Conservation (phyloP, 2,888 invertebrate species). For the Vesta saturnalis region DNA sequence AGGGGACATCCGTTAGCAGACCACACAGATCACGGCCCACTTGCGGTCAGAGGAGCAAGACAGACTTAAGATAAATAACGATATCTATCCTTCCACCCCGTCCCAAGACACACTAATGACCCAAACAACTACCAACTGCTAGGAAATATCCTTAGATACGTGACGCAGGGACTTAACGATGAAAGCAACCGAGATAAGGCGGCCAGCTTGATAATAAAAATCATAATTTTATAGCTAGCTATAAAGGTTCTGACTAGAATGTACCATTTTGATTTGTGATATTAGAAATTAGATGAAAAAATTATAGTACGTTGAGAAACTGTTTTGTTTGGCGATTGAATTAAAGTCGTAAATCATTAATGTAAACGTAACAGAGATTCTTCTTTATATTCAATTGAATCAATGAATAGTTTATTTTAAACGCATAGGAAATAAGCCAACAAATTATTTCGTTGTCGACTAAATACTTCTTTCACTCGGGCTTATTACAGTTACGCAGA, state of each 20-base stretch:
- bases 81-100: slow-evolving; percentile 59
- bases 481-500: slow-evolving; percentile 36
- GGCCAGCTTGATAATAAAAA: slow-evolving; percentile 47
- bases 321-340: neutral
- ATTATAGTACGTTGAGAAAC: slow-evolving; percentile 25
- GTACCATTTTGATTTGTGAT: slow-evolving; percentile 32
- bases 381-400: neutral
- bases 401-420: slow-evolving; percentile 18
- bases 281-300: slow-evolving; percentile 29
- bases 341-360: slow-evolving; percentile 1
- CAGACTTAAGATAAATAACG: slow-evolving; percentile 63
- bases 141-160: slow-evolving; percentile 54
- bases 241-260: slow-evolving; percentile 36
- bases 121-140: slow-evolving; percentile 59
- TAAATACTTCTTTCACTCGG: slow-evolving; percentile 36
- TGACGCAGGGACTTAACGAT: slow-evolving; percentile 49
- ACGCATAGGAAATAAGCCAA: slow-evolving; percentile 9
- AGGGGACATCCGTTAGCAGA: slow-evolving; percentile 53
- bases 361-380: neutral
- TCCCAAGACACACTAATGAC: slow-evolving; percentile 60
- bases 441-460: slow-evolving; percentile 33
- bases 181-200: slow-evolving; percentile 46
- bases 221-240: slow-evolving; percentile 47
- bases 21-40: slow-evolving; percentile 59
- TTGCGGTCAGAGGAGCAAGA: slow-evolving; percentile 58